Conservation (phyloP, 2,113 vertebrate genomes). For the Podiceps cristatus region DNA sequence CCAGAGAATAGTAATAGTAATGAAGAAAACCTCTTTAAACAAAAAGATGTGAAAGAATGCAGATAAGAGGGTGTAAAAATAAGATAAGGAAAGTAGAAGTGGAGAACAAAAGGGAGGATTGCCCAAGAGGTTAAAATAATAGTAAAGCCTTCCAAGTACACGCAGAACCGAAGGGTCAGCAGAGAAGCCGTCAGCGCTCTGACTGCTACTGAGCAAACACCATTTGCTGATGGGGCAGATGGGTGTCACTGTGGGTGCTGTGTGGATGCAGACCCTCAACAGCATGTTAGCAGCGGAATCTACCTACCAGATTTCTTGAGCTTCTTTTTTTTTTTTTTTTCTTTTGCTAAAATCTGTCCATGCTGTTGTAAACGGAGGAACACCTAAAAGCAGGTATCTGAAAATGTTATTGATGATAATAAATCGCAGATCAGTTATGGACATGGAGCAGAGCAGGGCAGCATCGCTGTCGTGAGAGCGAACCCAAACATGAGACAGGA, state of each 20-base stretch:
- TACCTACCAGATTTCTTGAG: not conserved
- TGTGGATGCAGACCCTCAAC: not conserved
- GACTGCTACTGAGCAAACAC: not conserved
- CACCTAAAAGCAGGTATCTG: not conserved
- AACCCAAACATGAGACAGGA: not conserved
- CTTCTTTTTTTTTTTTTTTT: not conserved
- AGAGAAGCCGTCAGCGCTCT: not conserved
- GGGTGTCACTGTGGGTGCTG: not conserved
- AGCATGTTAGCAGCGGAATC: not conserved
- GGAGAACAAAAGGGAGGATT: slow-evolving; percentile 49
- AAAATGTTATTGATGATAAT: not conserved
- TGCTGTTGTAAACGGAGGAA: not conserved
- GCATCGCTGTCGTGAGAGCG: not conserved
- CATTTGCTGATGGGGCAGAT: not conserved
- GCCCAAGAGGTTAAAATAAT: slow-evolving; percentile 2
- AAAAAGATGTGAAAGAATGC: slow-evolving; percentile 54
- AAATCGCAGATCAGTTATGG: not conserved
- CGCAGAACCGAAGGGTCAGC: not conserved
- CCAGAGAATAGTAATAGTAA: slow-evolving; percentile 1
- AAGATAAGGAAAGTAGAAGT: slow-evolving; percentile 50
- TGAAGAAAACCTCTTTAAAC: slow-evolving; percentile 56
- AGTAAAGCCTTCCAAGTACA: not conserved
- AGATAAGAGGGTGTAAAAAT: slow-evolving; percentile 33
- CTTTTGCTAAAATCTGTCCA: not conserved
- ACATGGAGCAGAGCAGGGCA: not conserved